Evolutionary conservation across 2,113 vertebrate species (phyloP), one percentile per base, ranked within the genome.

Genomic region (Myotis yumanensis): DNA sequence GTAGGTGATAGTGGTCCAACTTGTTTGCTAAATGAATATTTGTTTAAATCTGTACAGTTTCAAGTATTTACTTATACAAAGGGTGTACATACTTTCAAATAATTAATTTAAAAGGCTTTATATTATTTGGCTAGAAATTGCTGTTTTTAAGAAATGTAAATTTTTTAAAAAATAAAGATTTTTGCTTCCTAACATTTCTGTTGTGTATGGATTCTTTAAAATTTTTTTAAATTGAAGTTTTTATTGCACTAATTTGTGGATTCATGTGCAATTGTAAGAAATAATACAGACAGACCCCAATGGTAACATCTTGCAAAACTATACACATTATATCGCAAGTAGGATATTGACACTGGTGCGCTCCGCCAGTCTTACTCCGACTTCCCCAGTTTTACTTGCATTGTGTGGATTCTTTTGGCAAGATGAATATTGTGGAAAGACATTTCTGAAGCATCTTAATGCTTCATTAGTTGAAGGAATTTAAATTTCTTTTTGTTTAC

Each of bases 81-180:
- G 97, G 97, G 72, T 99, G 98, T 98, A 98, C 93, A 98, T 98
- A 98, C 94, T 98, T 98, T 97, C 96, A 97, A 82, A 97, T 97
- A 97, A 98, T 98, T 98, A 98, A 98, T 98, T 98, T 98, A 98
- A 99, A 97, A 97, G 98, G 97, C 98, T 98, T 98, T 98, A 97
- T 98, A 98, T 98, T 98, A 98, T 98, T 98, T 98, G 96, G 97
- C 96, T 98, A 98, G 98, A 98, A 98, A 98, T 97, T 97, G 96
- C 97, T 96, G 97, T 93, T 98, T 98, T 98, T 98, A 98, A 98
- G 98, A 98, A 97, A 97, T 96, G 91, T 97, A 95, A 97, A 97
- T 98, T 98, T 98, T 97, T 95, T 15, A 32, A 97, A 97, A 96
- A 97, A 97, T 97, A 97, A 98, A 98, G 97, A 97, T 97, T 89